Conservation (phyloP, 2,888 invertebrate genomes). For the Drosophila nr. medialis region DNA sequence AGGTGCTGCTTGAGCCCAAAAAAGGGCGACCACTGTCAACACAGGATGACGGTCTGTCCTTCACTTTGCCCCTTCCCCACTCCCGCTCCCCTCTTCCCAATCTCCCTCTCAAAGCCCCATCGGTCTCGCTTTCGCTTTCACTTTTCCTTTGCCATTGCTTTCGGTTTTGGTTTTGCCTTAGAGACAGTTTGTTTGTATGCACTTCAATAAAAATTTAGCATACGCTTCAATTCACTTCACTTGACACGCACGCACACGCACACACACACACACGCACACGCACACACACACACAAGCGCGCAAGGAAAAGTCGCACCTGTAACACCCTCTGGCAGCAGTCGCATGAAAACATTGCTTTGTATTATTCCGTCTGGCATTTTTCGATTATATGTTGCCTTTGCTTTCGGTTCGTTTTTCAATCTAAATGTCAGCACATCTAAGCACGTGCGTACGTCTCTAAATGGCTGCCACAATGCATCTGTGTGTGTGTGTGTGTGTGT, state of each 20-base stretch:
- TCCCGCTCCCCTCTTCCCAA: background rate
- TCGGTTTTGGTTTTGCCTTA: conserved; percentile 24
- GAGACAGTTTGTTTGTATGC: conserved; percentile 70
- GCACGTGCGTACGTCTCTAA: conserved; percentile 51
- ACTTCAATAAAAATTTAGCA: conserved; percentile 77
- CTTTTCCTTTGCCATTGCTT: conserved; percentile 7
- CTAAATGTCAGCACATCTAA: conserved; percentile 72
- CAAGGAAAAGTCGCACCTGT: conserved; percentile 47
- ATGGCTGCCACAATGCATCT: conserved; percentile 40
- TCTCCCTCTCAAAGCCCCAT: background rate
- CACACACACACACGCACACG: conserved; percentile 10
- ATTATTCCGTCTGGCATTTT: conserved; percentile 66
- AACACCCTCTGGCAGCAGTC: conserved; percentile 59
- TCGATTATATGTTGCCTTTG: conserved; percentile 69
- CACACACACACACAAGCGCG: conserved; percentile 30
- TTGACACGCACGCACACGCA: conserved; percentile 49
- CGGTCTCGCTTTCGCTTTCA: background rate
- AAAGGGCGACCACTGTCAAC: conserved; percentile 30
- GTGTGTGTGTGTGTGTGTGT: background rate
- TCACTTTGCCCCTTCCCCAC: background rate
- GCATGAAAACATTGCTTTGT: conserved; percentile 68
- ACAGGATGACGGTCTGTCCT: conserved; percentile 17
- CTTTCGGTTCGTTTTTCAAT: conserved; percentile 71
- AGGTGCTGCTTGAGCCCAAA: conserved; percentile 24
- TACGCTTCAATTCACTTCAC: conserved; percentile 75